Evolutionary conservation across 1,140 invertebrate genomes (phyloP), one percentile per base, ranked within the genome.

Genomic region (Berghia stephanieae): DNA sequence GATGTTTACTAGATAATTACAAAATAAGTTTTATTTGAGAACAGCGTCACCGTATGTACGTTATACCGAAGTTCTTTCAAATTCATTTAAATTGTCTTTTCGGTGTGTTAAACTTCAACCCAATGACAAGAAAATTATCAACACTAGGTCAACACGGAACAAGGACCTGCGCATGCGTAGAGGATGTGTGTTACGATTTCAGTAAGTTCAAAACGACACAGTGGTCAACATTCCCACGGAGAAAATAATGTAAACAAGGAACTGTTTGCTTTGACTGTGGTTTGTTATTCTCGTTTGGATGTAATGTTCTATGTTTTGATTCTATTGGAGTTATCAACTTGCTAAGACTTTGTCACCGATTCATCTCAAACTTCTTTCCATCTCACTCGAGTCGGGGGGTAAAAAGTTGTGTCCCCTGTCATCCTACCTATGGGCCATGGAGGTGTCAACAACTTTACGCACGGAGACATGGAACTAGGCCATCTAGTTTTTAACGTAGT

Each of bases 131-230:
- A 49, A 40, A 34, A 31, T 70, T 77, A 71, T 71, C 76, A 68
- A 77, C 76, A 77, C 71, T 68, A 24, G 49, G 36, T 18, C 3
- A 34, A 21, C 2, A 36, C 52, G 40, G 36, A 60, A 38, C 70
- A 57, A 69, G 44, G 31, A 13, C 24, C 31, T 68, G 69, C 80
- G 80, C 80, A 81, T 81, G 80, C 80, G 80, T 60, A 38, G n/a
- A n/a, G 10, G 63, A 36, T 43, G 36, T 63, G 69, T 81, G 80
- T 79, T 79, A 79, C 76, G 77, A 81, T 79, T 81, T 78, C 78
- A 72, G 78, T 78, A 76, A 77, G 75, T 81, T 81, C 78, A 73
- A 81, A 81, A 74, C 46, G 63, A 52, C 72, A 67, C 71, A 40
- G 49, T 36, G 46, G 70, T 70, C 18, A 38, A 79, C 66, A 78